Evolutionary conservation across 2,888 invertebrate genomes (phyloP).

Genomic region (Andrena marginata): DNA sequence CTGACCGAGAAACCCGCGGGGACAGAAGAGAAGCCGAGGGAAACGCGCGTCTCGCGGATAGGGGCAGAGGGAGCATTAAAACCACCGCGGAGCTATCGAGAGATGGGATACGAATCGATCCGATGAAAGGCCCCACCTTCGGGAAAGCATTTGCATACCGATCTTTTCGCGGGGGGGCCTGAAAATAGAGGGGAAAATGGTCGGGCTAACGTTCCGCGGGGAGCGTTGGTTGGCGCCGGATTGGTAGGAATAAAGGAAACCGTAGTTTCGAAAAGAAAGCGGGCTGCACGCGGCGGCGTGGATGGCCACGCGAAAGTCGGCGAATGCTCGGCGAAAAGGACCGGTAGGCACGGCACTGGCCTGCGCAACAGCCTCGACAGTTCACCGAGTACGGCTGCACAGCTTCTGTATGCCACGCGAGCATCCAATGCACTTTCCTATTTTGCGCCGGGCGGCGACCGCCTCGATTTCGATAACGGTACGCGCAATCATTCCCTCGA

Average conservation of each 20-base stretch:
- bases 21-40: constrained; percentile 42
- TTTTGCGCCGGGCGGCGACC: constrained; percentile 32
- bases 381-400: constrained; percentile 55
- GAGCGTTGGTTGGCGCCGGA: background rate
- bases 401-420: constrained; percentile 61
- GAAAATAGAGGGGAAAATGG: too few species aligned
- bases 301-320: constrained; percentile 69
- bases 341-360: constrained; percentile 52
- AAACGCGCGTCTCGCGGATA: constrained; percentile 31
- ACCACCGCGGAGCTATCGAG: too few species aligned
- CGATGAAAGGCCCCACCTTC: background rate
- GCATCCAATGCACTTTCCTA: constrained; percentile 63
- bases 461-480: constrained; percentile 58
- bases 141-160: background rate
- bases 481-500: constrained; percentile 33
- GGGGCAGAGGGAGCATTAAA: too few species aligned
- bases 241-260: background rate
- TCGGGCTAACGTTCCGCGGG: background rate
- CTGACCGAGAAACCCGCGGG: constrained; percentile 59
- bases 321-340: constrained; percentile 65
- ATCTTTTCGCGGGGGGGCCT: too few species aligned
- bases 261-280: constrained; percentile 23
- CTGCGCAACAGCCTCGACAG: constrained; percentile 54
- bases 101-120: too few species aligned
- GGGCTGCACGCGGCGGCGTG: background rate